Conservation (phyloP, 2,888 invertebrate species). For the Melanargia galathea region DNA sequence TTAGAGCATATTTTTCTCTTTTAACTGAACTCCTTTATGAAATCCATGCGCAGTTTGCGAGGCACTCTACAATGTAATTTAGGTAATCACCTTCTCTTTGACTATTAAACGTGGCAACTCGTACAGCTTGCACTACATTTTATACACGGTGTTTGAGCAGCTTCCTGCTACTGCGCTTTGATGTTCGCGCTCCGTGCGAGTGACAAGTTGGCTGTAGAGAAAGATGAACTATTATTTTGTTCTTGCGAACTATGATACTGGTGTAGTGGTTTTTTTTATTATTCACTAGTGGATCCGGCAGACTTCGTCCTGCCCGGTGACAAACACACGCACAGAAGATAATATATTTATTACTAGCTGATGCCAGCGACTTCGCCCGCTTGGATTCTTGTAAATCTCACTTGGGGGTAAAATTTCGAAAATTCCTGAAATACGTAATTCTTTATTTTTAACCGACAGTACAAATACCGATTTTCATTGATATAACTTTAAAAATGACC, state of each 20-base stretch:
- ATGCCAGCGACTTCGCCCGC: no score
- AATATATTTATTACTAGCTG: no score
- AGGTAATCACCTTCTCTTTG: conserved; percentile 16
- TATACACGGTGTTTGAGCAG: conserved; percentile 23
- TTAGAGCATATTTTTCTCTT: no score
- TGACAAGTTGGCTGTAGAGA: conserved; percentile 5
- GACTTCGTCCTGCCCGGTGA: no score
- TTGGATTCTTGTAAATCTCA: no score
- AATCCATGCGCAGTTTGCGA: not conserved
- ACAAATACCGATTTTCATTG: no score
- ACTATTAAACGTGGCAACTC: conserved; percentile 10
- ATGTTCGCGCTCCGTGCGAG: conserved; percentile 17
- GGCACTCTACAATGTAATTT: not conserved
- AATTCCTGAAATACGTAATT: no score
- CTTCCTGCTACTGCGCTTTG: conserved; percentile 25
- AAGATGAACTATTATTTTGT: conserved; percentile 1
- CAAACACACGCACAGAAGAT: no score
- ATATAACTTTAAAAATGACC: no score
- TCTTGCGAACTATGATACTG: not conserved
- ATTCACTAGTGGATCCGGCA: no score
- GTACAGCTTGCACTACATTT: conserved; percentile 13
- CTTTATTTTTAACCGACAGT: no score
- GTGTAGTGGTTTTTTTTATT: not conserved
- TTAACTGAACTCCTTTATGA: not conserved
- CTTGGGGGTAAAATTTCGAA: no score